phyloP scores from a whole-genome alignment of 1,140 invertebrate genomes.

The Aricia agestis region DNA sequence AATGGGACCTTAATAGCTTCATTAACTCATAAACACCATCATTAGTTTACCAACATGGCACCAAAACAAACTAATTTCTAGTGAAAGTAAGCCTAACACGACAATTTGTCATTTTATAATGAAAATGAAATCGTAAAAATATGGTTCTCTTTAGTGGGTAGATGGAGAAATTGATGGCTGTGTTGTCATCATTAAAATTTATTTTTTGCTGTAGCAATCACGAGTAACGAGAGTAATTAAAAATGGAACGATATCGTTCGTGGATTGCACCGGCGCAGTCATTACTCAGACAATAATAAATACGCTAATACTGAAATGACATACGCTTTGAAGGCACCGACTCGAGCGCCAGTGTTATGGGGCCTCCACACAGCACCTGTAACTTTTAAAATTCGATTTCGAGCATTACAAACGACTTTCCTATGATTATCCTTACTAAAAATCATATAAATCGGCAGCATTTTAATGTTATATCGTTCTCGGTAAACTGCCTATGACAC shows the following conservation, averaged over 20 bases:
- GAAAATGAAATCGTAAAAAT: background rate
- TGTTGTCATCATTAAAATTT: background rate
- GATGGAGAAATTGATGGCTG: no score
- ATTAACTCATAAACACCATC: background rate
- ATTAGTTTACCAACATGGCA: background rate
- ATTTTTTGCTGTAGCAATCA: no score
- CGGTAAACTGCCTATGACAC: no score
- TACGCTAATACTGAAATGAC: constrained; percentile 48
- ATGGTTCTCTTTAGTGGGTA: background rate
- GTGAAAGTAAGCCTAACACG: background rate
- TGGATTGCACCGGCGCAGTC: background rate
- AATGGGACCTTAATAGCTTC: background rate
- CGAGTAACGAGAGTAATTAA: background rate
- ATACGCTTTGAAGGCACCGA: constrained; percentile 54
- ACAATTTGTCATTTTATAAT: no score
- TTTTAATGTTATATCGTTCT: no score
- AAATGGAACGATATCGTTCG: background rate
- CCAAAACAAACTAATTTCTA: background rate
- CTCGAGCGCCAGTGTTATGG: background rate
- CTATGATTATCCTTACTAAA: no score
- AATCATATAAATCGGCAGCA: no score
- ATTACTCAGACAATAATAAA: constrained; percentile 36
- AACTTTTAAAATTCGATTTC: background rate
- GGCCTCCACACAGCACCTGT: background rate
- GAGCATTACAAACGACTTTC: no score